Conservation (phyloP, 2,113 vertebrate species). For the Labeo rohita region DNA sequence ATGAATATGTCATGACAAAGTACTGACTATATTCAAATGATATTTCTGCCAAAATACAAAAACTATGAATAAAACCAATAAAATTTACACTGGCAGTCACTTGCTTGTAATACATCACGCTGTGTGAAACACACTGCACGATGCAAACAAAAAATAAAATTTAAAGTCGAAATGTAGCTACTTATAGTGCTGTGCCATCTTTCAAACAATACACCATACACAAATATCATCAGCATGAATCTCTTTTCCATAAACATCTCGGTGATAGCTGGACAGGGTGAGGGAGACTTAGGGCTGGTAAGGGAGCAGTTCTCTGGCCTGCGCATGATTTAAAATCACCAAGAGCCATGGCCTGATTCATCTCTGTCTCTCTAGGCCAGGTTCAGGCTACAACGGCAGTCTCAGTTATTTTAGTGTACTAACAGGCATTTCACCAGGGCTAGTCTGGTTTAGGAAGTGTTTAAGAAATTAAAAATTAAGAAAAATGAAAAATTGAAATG, state of each 20-base stretch:
- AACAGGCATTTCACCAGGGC: background rate
- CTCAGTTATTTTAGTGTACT: background rate
- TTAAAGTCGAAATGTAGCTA: background rate
- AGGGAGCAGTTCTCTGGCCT: slow-evolving; percentile 23
- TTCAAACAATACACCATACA: slow-evolving; percentile 24
- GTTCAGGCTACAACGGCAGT: background rate
- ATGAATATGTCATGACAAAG: slow-evolving; percentile 5
- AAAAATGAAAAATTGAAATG: no score
- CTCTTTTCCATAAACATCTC: slow-evolving; percentile 27
- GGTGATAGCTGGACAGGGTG: slow-evolving; percentile 10
- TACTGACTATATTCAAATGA: background rate
- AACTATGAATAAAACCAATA: background rate
- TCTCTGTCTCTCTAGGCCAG: slow-evolving; percentile 6
- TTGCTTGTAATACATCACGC: slow-evolving; percentile 1
- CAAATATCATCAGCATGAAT: slow-evolving; percentile 32
- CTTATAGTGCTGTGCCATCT: slow-evolving; percentile 6
- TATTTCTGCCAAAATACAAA: background rate
- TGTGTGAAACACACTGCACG: background rate
- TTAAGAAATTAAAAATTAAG: background rate
- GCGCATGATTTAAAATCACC: slow-evolving; percentile 30
- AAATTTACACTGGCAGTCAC: background rate
- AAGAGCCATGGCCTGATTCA: slow-evolving; percentile 22
- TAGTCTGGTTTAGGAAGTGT: background rate
- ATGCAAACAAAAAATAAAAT: background rate
- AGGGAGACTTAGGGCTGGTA: slow-evolving; percentile 34